Evolutionary conservation across 2,797 vertebrate genomes (phyloP).

Genomic region (Bradypus variegatus): DNA sequence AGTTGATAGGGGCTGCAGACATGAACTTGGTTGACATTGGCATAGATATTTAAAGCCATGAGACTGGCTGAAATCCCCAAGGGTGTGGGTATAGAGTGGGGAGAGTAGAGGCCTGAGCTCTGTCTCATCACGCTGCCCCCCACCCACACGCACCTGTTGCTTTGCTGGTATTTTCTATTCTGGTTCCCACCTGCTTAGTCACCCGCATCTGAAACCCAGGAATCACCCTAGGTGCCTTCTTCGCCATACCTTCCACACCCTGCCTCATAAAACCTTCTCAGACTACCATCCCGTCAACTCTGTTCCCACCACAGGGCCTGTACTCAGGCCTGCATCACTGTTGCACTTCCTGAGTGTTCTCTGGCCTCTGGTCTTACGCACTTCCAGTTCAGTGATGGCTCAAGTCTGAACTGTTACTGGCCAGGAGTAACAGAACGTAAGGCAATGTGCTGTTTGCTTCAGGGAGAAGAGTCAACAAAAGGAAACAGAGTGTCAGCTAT

Average conservation of each 20-base stretch:
- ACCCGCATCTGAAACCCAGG: neutral
- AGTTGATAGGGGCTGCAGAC: neutral
- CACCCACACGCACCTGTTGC: too few species aligned
- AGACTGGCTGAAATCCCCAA: neutral
- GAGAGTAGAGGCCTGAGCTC: too few species aligned
- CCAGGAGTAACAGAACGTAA: neutral
- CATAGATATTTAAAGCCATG: neutral
- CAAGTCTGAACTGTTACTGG: neutral
- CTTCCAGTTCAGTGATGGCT: neutral
- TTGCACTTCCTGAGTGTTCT: neutral
- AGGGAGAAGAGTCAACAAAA: neutral
- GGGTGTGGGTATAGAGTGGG: neutral
- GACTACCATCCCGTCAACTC: neutral
- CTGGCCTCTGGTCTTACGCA: neutral
- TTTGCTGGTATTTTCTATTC: too few species aligned
- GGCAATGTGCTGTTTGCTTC: neutral
- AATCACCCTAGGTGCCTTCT: neutral
- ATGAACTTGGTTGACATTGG: neutral
- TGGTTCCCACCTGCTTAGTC: neutral
- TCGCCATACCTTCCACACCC: neutral
- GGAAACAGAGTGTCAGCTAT: neutral
- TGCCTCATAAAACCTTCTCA: neutral
- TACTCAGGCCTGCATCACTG: neutral
- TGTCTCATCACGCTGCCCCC: too few species aligned
- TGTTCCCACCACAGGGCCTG: neutral